Conservation (phyloP, 2,113 vertebrate species). For the Halichoerus grypus region DNA sequence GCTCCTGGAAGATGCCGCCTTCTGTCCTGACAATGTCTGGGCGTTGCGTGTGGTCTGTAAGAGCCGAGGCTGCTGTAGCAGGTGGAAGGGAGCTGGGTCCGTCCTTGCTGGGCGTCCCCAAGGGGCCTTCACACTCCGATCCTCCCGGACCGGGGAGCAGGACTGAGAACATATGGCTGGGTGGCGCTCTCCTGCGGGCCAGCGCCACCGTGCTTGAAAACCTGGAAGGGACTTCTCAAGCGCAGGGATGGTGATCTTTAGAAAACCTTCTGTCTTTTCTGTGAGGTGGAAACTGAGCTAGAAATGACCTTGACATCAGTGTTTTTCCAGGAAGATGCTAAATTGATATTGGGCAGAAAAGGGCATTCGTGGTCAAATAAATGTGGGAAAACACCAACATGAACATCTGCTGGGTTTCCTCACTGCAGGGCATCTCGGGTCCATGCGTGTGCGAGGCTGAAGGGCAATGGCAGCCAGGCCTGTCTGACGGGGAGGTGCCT, state of each 20-base stretch:
- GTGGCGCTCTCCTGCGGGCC: background rate
- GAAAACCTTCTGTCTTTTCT: background rate
- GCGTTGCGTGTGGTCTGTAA: background rate
- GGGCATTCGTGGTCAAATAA: background rate
- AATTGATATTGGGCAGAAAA: background rate
- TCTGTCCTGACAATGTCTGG: conserved; percentile 13
- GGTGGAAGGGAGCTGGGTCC: background rate
- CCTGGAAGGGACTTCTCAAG: background rate
- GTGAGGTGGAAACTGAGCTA: background rate
- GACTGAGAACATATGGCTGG: background rate
- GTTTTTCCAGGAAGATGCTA: conserved; percentile 20
- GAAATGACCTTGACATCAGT: background rate
- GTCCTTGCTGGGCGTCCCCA: background rate
- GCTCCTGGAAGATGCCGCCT: background rate
- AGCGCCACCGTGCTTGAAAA: background rate
- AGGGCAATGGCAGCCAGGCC: background rate
- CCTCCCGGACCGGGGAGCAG: background rate
- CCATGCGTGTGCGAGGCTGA: too few species aligned
- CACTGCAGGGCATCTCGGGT: background rate
- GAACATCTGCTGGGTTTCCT: background rate
- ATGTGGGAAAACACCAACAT: background rate
- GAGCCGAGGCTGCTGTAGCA: background rate
- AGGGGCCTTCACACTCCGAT: background rate
- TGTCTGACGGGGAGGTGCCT: rapidly evolving
- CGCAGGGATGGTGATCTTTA: background rate